A percentile compares a stretch with the other conserved stretches of the same genome.
Conservation (phyloP, 2,113 vertebrate genomes). For the Notarius quadriscutis region DNA sequence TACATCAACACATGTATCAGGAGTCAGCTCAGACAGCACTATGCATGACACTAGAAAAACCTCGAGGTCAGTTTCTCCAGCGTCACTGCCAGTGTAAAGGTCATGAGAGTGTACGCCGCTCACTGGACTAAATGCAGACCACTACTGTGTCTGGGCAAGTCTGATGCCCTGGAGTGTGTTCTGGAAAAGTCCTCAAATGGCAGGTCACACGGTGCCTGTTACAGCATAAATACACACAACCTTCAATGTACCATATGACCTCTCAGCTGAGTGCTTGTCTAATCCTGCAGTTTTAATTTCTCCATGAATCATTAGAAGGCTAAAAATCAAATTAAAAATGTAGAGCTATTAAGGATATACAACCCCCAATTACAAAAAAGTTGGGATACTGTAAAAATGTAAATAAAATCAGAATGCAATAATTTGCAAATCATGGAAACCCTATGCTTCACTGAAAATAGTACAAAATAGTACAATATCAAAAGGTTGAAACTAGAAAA, state of each 20-base stretch:
- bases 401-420: too few species aligned
- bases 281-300: background rate
- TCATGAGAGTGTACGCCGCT: conserved; percentile 44
- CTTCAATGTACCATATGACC: conserved; percentile 1
- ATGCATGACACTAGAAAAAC: conserved; percentile 7
- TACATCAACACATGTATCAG: conserved; percentile 20
- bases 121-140: conserved; percentile 55
- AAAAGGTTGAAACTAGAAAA: too few species aligned
- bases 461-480: too few species aligned
- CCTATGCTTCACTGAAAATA: too few species aligned
- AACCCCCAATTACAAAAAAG: too few species aligned
- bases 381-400: too few species aligned
- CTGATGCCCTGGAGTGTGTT: conserved; percentile 35
- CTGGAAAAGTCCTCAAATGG: conserved; percentile 18
- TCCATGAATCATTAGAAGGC: background rate
- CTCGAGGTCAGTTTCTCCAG: conserved; percentile 25
- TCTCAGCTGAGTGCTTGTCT: background rate
- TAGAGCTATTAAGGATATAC: background rate
- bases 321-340: background rate
- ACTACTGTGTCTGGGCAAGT: conserved; percentile 56
- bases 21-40: conserved; percentile 26
- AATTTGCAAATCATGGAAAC: too few species aligned
- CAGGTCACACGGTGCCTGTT: conserved; percentile 26
- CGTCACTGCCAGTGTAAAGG: conserved; percentile 42
- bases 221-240: conserved; percentile 27